Conservation (phyloP, 2,888 invertebrate genomes). For the Brenthis hecate region DNA sequence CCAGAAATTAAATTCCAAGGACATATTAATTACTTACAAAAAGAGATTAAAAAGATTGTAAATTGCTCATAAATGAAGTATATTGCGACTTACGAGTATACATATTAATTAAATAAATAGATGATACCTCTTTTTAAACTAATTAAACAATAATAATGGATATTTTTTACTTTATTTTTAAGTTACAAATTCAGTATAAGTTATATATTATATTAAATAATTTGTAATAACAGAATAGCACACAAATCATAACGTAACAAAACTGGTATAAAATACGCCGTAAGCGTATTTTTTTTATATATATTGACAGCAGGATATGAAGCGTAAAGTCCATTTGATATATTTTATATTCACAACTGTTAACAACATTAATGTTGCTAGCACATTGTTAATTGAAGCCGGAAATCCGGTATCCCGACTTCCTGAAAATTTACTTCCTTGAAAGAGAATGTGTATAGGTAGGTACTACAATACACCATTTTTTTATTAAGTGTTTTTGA, state of each 20-base stretch:
- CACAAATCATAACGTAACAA: not conserved
- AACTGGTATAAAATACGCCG: conserved; percentile 11
- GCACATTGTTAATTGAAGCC: conserved; percentile 22
- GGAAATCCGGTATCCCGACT: conserved; percentile 28
- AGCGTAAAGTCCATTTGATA: conserved; percentile 26
- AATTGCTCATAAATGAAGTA: no score
- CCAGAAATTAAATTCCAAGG: no score
- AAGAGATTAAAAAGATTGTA: no score
- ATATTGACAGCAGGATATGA: conserved; percentile 25
- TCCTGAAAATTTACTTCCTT: conserved; percentile 24
- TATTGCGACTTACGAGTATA: no score
- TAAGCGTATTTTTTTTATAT: conserved; percentile 9
- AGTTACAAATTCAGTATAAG: no score
- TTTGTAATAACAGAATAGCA: no score
- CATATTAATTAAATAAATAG: no score
- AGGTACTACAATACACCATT: not conserved
- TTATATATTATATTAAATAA: no score
- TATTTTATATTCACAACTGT: conserved; percentile 5
- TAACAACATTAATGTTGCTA: conserved; percentile 16
- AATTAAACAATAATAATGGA: no score
- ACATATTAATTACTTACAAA: no score
- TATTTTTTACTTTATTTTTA: no score
- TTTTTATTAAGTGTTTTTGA: not conserved
- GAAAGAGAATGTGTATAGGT: conserved; percentile 8
- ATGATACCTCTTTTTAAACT: no score